Percentiles rank a stretch among this genome's conserved stretches.
Evolutionary conservation across 2,113 vertebrate species (phyloP).

Genomic region (Fukomys damarensis): DNA sequence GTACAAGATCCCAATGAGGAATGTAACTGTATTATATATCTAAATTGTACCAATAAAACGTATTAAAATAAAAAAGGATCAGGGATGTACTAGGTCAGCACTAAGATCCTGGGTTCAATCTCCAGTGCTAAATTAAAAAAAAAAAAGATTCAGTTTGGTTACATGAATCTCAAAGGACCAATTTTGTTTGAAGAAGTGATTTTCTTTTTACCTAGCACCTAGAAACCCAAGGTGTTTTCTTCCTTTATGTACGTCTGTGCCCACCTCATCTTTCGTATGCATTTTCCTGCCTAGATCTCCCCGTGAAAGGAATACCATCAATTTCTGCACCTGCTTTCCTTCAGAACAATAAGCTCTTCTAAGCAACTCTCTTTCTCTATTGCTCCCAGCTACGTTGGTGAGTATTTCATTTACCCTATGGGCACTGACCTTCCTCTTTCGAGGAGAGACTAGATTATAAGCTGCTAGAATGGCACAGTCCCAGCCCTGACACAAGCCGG

Average conservation of each 20-base stretch:
- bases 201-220: background rate
- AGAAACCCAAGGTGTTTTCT: background rate
- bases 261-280: background rate
- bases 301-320: background rate
- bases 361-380: background rate
- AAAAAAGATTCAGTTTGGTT: background rate
- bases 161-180: background rate
- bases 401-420: background rate
- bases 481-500: conserved; percentile 2
- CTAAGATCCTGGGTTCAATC: background rate
- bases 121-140: background rate
- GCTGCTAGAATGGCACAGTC: background rate
- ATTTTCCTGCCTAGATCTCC: background rate
- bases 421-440: background rate
- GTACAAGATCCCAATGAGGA: no score
- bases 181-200: background rate
- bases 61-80: no score
- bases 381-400: background rate
- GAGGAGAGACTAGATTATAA: background rate
- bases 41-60: no score
- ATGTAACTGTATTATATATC: no score
- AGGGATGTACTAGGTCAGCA: background rate
- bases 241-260: background rate
- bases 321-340: background rate
- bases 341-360: background rate